Percentiles rank a stretch among this genome's conserved stretches.
These are phyloP conservation scores for Melipona bicolor DNA, from an alignment of 2,888 invertebrate species.

Conservation along the genomic window DNA sequence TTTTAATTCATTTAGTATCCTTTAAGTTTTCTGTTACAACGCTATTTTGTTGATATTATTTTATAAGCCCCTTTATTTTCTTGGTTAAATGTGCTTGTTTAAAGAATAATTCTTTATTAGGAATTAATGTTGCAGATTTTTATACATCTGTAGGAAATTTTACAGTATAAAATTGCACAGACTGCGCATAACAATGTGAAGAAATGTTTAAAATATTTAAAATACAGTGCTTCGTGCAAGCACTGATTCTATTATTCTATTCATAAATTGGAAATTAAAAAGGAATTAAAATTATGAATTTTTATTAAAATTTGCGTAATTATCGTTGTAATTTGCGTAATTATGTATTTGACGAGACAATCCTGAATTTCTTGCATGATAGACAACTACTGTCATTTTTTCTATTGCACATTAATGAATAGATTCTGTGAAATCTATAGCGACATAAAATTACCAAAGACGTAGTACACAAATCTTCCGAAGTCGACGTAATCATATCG, in stretches of 20 bases:
- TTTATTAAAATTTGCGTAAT: too few species aligned
- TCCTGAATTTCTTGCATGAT: background rate
- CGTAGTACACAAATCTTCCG: background rate
- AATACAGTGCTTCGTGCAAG: too few species aligned
- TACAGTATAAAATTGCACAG: too few species aligned
- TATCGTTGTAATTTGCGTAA: too few species aligned
- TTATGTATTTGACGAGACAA: background rate
- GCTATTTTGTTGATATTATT: background rate
- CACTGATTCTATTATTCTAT: too few species aligned
- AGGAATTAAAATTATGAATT: too few species aligned
- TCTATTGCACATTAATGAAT: background rate
- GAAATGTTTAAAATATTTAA: too few species aligned
- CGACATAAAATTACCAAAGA: background rate
- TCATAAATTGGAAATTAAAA: too few species aligned
- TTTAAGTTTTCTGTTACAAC: background rate
- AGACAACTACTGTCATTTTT: background rate
- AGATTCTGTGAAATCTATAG: background rate
- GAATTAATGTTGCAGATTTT: too few species aligned
- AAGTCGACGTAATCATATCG: conserved; percentile 2
- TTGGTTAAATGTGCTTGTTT: background rate
- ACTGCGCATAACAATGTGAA: too few species aligned
- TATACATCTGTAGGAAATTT: too few species aligned
- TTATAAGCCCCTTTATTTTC: background rate
- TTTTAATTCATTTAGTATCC: background rate
- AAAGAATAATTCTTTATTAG: too few species aligned